Evolutionary conservation across 2,113 vertebrate genomes (phyloP).

Genomic region (Caloenas nicobarica): DNA sequence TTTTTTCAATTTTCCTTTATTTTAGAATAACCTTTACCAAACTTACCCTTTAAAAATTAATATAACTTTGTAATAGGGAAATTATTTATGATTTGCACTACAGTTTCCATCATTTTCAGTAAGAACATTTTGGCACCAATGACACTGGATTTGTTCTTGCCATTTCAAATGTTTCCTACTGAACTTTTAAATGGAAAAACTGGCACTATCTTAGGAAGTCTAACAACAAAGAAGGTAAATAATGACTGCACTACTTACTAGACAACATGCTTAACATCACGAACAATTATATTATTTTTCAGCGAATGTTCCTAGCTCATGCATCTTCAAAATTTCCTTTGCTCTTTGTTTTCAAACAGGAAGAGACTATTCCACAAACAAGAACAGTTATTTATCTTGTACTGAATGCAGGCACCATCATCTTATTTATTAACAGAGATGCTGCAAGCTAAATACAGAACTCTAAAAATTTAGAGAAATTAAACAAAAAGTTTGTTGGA

Average conservation of each 20-base stretch:
- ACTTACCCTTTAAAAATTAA: neutral
- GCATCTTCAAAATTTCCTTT: conserved; percentile 31
- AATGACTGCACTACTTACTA: neutral
- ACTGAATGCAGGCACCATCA: neutral
- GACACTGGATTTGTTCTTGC: conserved; percentile 12
- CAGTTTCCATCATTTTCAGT: neutral
- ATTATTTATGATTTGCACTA: neutral
- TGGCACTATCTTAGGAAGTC: conserved; percentile 18
- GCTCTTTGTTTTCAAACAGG: conserved; percentile 41
- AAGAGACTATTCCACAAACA: neutral
- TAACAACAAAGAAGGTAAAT: conserved; percentile 41
- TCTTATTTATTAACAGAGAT: neutral
- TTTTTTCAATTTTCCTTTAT: neutral
- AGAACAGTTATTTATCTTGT: conserved; percentile 1
- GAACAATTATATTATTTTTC: conserved; percentile 17
- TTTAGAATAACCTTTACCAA: neutral
- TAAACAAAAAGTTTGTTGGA: neutral
- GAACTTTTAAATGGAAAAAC: conserved; percentile 37
- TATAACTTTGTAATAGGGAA: neutral
- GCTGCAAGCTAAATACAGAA: neutral
- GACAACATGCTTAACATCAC: neutral
- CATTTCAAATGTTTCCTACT: conserved; percentile 43
- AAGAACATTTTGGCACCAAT: conserved; percentile 5
- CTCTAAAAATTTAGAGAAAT: neutral
- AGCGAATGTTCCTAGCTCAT: neutral